Conservation (phyloP, 2,113 vertebrate species). For the Phasianus colchicus region DNA sequence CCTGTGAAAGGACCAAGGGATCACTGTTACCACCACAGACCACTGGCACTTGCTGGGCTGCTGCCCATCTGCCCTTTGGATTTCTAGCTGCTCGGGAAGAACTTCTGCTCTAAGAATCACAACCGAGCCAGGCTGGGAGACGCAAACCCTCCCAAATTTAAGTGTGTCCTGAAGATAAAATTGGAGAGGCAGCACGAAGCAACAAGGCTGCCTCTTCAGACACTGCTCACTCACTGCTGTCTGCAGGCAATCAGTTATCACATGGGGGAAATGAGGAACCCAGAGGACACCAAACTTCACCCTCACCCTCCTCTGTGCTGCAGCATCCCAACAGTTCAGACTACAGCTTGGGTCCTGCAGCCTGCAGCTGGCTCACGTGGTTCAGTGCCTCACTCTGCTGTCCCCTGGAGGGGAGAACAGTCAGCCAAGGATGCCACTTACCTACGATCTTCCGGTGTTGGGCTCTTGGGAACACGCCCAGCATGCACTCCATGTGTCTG, state of each 20-base stretch:
- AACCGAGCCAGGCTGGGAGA: not conserved
- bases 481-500: not conserved
- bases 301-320: not conserved
- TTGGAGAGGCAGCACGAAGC: not conserved
- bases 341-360: not conserved
- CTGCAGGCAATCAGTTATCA: no score
- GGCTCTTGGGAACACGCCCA: not conserved
- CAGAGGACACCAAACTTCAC: not conserved
- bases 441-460: conserved; percentile 55
- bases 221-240: not conserved
- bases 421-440: not conserved
- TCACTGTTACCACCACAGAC: not conserved
- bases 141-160: not conserved
- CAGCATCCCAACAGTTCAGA: not conserved
- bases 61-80: not conserved
- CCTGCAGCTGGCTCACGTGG: not conserved
- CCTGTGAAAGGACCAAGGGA: conserved; percentile 66
- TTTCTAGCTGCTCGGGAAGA: not conserved
- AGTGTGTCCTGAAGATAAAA: not conserved
- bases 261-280: not conserved
- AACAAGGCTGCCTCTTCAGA: not conserved
- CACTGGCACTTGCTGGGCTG: not conserved
- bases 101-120: not conserved
- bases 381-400: not conserved
- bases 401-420: not conserved